Evolutionary conservation across 2,888 invertebrate genomes (phyloP), one percentile per base, ranked within the genome.

Genomic region (Prosapia bicincta): DNA sequence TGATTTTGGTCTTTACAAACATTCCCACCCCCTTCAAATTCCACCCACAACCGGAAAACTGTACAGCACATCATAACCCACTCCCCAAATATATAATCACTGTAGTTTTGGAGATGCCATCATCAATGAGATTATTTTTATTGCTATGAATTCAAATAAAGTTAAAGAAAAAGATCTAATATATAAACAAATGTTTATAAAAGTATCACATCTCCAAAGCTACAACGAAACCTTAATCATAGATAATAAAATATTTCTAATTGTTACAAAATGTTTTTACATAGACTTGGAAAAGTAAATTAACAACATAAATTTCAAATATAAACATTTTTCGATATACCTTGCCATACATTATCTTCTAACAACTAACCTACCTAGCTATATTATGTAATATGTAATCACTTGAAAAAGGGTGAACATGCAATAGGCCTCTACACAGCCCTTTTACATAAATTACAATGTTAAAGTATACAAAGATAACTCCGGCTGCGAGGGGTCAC

Each of bases 301-400:
- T 65, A 74, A 74, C 74, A 74, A 69, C 74, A 65, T 74, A 69
- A 74, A 69, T 74, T 74, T 74, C 54, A 74, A 74, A 74, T 74
- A 74, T 74, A 74, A 74, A 74, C 74, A 74, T 74, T 74, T 74
- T 69, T 54, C 54, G 20, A 20, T 54, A 69, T 74, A 74, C 74
- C 74, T 74, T 54, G 74, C 74, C 74, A 69, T 74, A 74, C 66
- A 66, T 66, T 74, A 74, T 74, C 69, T 54, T 72, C 74, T 78
- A 75, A 77, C 75, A 76, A 77, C 76, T 76, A 78, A 77, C 74
- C 77, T 78, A 77, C 71, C 77, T 78, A 77, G 24, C 77, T 77
- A 77, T 76, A 74, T 75, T 78, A 77, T 75, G 73, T 74, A 76
- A 78, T 78, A 76, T 78, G 71, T 69, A 54, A 69, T 74, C 71